These are phyloP conservation scores for Colistium nudipinnis DNA, from an alignment of 2,113 vertebrate species.

Conservation along the genomic window DNA sequence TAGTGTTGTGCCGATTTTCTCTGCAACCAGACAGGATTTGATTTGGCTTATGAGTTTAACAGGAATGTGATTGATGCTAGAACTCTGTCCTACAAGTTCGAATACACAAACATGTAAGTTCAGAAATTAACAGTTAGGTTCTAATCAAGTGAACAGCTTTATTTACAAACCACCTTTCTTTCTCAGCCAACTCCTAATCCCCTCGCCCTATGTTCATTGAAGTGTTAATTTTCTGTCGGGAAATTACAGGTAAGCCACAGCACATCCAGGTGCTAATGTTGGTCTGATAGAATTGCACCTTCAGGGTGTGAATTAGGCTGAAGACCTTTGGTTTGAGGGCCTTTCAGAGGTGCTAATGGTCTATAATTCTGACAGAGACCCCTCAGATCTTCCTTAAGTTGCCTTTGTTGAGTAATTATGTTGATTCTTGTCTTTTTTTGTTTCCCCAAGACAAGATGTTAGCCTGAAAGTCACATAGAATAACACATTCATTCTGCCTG, in stretches of 20 bases:
- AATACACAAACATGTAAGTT: constrained; percentile 7
- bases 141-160: constrained; percentile 9
- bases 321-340: constrained; percentile 28
- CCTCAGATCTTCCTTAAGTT: constrained; percentile 14
- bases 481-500: background rate
- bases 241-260: constrained; percentile 47
- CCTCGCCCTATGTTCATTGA: constrained; percentile 14
- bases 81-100: background rate
- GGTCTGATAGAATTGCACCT: constrained; percentile 16
- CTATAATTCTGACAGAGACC: constrained; percentile 37
- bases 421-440: constrained; percentile 1
- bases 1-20: constrained; percentile 9
- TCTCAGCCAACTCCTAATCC: background rate
- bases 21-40: background rate
- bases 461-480: background rate
- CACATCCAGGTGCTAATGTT: constrained; percentile 61
- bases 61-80: background rate
- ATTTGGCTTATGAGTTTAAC: constrained; percentile 9
- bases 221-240: constrained; percentile 36
- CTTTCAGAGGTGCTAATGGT: constrained; percentile 37
- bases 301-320: constrained; percentile 29
- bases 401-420: constrained; percentile 15
- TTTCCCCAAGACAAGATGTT: background rate
- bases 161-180: background rate
- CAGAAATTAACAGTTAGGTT: constrained; percentile 1